A percentile compares a stretch with the other conserved stretches of the same genome.
phyloP scores from a whole-genome alignment of 2,888 invertebrate genomes.

The Eupithecia abbreviata region DNA sequence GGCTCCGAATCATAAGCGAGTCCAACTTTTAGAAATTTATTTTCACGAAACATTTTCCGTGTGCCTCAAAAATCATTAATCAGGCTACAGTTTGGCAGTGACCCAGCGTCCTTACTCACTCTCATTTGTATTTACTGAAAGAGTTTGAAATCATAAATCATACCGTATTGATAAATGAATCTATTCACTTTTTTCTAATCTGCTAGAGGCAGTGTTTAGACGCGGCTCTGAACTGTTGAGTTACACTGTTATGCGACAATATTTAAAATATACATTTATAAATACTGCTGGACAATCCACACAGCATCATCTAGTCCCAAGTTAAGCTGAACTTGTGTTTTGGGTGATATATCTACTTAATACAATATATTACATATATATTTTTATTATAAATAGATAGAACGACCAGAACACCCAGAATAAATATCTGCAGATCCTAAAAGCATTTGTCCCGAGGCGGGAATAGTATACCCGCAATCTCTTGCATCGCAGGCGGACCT shows the following conservation, averaged over 20 bases:
- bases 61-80: conserved; percentile 79
- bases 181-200: conserved; percentile 74
- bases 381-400: too few species aligned
- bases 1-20: conserved; percentile 39
- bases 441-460: too few species aligned
- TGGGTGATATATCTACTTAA: too few species aligned
- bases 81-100: conserved; percentile 80
- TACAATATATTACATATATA: too few species aligned
- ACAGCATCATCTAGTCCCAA: too few species aligned
- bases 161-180: conserved; percentile 78
- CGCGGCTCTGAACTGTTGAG: conserved; percentile 40
- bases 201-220: conserved; percentile 51
- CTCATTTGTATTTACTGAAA: conserved; percentile 82
- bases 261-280: neutral
- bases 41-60: conserved; percentile 68
- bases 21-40: conserved; percentile 68
- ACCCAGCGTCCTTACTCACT: conserved; percentile 78
- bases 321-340: too few species aligned
- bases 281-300: too few species aligned
- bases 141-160: conserved; percentile 79
- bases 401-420: too few species aligned
- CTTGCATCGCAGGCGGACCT: too few species aligned
- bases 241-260: conserved; percentile 22
- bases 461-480: too few species aligned
- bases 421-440: too few species aligned